phyloP scores from a whole-genome alignment of 2,888 invertebrate species.

The Boloria euphrosyne region DNA sequence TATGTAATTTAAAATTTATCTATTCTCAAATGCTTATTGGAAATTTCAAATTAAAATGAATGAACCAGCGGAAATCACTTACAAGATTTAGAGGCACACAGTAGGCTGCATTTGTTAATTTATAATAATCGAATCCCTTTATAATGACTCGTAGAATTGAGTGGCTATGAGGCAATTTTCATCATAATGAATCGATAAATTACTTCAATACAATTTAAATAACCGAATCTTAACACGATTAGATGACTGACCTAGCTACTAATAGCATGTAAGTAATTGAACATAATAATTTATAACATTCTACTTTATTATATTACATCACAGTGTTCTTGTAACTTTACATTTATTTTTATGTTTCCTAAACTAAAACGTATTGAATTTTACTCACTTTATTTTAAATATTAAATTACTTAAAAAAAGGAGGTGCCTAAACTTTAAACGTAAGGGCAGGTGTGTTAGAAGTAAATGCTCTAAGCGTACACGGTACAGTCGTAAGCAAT shows the following conservation, averaged over 20 bases:
- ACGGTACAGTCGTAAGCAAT: too few relatives aligned
- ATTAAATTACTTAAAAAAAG: constrained; percentile 2
- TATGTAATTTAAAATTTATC: constrained; percentile 8
- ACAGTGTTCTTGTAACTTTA: neutral
- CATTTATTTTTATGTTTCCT: neutral
- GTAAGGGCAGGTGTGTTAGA: constrained; percentile 6
- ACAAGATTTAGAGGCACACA: constrained; percentile 44
- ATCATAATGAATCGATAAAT: constrained; percentile 47
- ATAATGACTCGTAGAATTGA: constrained; percentile 44
- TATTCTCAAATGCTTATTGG: constrained; percentile 25
- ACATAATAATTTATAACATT: neutral
- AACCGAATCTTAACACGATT: constrained; percentile 42
- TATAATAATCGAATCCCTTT: constrained; percentile 40
- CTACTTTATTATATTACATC: neutral
- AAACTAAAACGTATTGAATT: neutral
- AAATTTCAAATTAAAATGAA: constrained; percentile 50
- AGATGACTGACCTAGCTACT: constrained; percentile 27
- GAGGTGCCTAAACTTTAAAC: neutral
- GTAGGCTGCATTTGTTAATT: constrained; percentile 48
- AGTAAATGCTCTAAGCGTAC: constrained; percentile 36
- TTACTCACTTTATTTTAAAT: neutral
- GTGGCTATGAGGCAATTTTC: constrained; percentile 42
- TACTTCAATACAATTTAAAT: constrained; percentile 46
- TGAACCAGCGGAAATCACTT: constrained; percentile 54
- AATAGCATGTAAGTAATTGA: constrained; percentile 5